Evolutionary conservation across 2,797 vertebrate genomes (phyloP), one percentile per base, ranked within the genome.

Genomic region (Syngnathus acus): DNA sequence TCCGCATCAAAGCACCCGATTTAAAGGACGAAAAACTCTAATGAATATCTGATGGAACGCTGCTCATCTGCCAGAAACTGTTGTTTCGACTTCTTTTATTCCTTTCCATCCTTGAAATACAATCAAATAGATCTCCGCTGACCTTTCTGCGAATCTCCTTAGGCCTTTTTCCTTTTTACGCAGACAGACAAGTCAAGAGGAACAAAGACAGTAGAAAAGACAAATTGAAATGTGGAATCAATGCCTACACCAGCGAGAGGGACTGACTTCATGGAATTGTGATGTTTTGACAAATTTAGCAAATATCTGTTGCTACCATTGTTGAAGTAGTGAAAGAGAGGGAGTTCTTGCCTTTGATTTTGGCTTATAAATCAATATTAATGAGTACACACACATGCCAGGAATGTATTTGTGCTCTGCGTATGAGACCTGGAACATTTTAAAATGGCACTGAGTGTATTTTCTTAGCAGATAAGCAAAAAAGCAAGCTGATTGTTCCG

Each of bases 21-120:
- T 83, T 80, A 80, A 85, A 78, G 76, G 79, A 82, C 79, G 83
- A 79, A 85, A 76, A 78, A 48, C 23, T 75, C 65, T 80, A 84
- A 84, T 82, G 77, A 82, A 79, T 72, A 71, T 86, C 78, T 77
- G 83, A 84, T 78, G 80, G 75, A 65, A 64, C n/a, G 1, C 58
- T 53, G 71, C 69, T 82, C 73, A 63, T 81, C 77, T 73, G 78
- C 68, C 73, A 78, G 62, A 48, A 48, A 69, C 67, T 72, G 67
- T 64, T 80, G 70, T 72, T 79, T 66, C 65, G 68, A 74, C 58
- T 69, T 69, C 72, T 81, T 77, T 82, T 69, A 77, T 76, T 72
- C 66, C 71, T 69, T 39, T 50, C 54, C 54, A 50, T 40, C 37
- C 65, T 70, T 71, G 72, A 73, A 71, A 69, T 70, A 67, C 62